These are phyloP conservation scores for Oikopleura albicans DNA, from an alignment of 23 tunicate genomes.

Conservation along the genomic window DNA sequence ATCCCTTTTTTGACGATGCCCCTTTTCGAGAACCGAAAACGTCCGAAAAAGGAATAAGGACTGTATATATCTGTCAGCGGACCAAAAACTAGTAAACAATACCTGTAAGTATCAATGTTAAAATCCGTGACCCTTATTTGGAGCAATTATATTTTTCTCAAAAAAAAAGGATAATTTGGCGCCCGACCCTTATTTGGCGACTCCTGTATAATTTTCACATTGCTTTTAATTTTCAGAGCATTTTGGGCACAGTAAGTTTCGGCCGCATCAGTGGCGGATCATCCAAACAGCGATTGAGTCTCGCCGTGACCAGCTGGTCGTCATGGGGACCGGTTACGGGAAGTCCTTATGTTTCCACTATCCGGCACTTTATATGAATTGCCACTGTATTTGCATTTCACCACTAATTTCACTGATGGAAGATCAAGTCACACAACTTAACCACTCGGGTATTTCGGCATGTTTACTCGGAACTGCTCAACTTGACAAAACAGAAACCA, in stretches of 20 bases:
- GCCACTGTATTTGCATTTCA: constrained; percentile 42
- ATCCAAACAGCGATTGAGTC: background rate
- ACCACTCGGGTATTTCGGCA: constrained; percentile 25
- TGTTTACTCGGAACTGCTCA: background rate
- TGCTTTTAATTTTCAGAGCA: background rate
- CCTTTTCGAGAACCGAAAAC: too few relatives aligned
- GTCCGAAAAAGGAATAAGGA: too few relatives aligned
- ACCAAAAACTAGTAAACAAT: too few relatives aligned
- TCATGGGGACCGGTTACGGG: constrained; percentile 93
- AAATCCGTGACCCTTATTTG: too few relatives aligned
- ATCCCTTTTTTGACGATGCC: too few relatives aligned
- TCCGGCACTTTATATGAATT: constrained; percentile 48
- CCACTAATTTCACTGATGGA: constrained; percentile 83
- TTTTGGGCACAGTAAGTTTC: background rate
- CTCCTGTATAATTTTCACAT: too few relatives aligned
- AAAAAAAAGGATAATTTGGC: too few relatives aligned
- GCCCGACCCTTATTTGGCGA: too few relatives aligned
- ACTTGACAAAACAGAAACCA: background rate
- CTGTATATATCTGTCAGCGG: too few relatives aligned
- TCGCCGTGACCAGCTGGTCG: background rate
- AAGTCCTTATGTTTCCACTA: constrained; percentile 41
- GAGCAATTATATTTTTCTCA: too few relatives aligned
- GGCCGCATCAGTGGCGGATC: background rate
- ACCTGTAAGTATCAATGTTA: too few relatives aligned
- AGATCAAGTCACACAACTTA: constrained; percentile 60